Percentiles rank a stretch among this genome's conserved stretches.
Conservation (phyloP, 1,140 invertebrate species). For the Eumeta japonica region DNA sequence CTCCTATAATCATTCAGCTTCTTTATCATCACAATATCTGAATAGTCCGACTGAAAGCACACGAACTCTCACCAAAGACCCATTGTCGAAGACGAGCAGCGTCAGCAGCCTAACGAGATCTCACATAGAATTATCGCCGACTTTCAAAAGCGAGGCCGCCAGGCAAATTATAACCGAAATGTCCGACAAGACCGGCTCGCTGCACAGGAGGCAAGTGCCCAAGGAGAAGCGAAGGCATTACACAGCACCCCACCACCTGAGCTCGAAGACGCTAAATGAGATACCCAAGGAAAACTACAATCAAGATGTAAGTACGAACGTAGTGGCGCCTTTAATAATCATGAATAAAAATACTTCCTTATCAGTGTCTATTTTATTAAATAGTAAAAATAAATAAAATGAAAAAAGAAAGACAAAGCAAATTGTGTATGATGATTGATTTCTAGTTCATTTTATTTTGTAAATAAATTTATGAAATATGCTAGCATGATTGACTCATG, state of each 20-base stretch:
- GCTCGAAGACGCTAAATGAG: conserved; percentile 60
- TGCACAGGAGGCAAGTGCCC: conserved; percentile 67
- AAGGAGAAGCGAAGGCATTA: conserved; percentile 82
- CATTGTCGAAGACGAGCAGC: conserved; percentile 45
- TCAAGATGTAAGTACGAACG: conserved; percentile 60
- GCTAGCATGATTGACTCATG: too few species aligned
- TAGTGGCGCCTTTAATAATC: too few species aligned
- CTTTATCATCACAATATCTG: conserved; percentile 40
- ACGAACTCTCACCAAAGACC: conserved; percentile 45
- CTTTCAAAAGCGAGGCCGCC: conserved; percentile 83
- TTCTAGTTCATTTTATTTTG: too few species aligned
- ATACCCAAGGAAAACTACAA: conserved; percentile 57
- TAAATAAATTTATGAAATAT: too few species aligned
- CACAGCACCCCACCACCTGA: conserved; percentile 75
- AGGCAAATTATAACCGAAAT: conserved; percentile 83
- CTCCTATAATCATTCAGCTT: conserved; percentile 35
- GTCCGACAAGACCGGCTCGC: conserved; percentile 56
- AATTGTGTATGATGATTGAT: too few species aligned
- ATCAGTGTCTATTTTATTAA: too few species aligned
- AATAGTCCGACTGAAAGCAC: conserved; percentile 48
- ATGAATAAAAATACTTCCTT: too few species aligned
- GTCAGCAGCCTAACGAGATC: conserved; percentile 42
- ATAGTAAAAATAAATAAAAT: too few species aligned
- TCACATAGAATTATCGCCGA: conserved; percentile 58
- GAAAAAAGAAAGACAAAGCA: too few species aligned